phyloP scores from a whole-genome alignment of 2,797 vertebrate species.

The Bufotes viridis region DNA sequence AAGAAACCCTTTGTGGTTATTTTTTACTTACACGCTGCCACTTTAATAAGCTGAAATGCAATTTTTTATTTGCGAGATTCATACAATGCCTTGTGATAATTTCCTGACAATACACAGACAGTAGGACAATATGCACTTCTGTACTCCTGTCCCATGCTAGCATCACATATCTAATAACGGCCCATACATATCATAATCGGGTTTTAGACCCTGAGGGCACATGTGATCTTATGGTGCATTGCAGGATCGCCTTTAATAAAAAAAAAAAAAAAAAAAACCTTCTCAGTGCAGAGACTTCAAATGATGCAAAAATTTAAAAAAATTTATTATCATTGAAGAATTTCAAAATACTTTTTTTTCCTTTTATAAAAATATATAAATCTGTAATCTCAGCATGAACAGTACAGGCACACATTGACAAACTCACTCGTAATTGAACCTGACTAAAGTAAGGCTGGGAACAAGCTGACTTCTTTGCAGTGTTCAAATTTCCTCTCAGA shows the following conservation, averaged over 20 bases:
- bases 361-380: conserved; percentile 38
- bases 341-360: conserved; percentile 15
- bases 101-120: background rate
- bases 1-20: no score
- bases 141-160: background rate
- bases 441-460: background rate
- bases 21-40: no score
- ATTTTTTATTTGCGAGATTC: no score
- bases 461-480: background rate
- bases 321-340: conserved; percentile 42
- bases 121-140: background rate
- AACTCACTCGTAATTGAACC: background rate
- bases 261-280: background rate
- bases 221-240: background rate
- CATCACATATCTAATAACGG: background rate
- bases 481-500: conserved; percentile 1
- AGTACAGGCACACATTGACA: conserved; percentile 11
- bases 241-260: background rate
- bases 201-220: background rate
- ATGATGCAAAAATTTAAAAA: conserved; percentile 42
- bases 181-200: background rate
- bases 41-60: no score
- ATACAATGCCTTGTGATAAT: no score
- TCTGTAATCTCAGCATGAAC: conserved; percentile 18
- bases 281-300: conserved; percentile 17